Base-by-base conservation (phyloP, 2,797 vertebrate species). In the Poecile montanus region DNA sequence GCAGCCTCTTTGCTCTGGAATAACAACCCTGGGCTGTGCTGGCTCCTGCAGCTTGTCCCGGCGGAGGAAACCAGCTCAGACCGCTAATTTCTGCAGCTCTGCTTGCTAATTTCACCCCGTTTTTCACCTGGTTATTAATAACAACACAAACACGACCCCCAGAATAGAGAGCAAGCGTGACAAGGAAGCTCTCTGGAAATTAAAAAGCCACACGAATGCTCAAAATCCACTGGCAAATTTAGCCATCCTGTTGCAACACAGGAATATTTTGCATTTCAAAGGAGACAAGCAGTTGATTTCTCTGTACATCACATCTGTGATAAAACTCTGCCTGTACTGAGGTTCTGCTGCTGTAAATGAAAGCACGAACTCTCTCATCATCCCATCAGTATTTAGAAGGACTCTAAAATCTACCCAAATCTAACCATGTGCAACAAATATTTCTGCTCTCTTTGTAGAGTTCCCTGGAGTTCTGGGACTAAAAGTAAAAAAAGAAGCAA, bases 241-340 rank as follows among this genome's bases (percentile, higher is more conserved):
- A 70, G 30, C 50, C 38, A 9, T 38, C 58, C 12, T 14, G 9
- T 30, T 85, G 63, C 57, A 81, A 61, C 25, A 20, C 42, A n/a
- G 45, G 40, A 75, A 34, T 45, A 50, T 56, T 94, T 88, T 81
- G 54, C 77, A 66, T 94, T 85, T 91, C 77, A 91, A 90, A 91
- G 32, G 51, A 54, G 36, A 25, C n/a, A 30, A 40, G 48, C 30
- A 17, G 56, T 18, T 84, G 83, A 84, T 96, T 92, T 85, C 67
- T 74, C 61, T 63, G 27, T 36, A 16, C 4, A 65, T 61, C 72
- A 42, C 44, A 29, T 34, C 60, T 60, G 6, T 34, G 53, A 23
- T 36, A 78, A 83, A 11, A 9, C 10, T 40, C 36, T 80, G 66
- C 51, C 78, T 25, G 6, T 29, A 18, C 44, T 27, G 56, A 57